Evolutionary conservation across 2,797 vertebrate species (phyloP).

Genomic region (Varecia variegata): DNA sequence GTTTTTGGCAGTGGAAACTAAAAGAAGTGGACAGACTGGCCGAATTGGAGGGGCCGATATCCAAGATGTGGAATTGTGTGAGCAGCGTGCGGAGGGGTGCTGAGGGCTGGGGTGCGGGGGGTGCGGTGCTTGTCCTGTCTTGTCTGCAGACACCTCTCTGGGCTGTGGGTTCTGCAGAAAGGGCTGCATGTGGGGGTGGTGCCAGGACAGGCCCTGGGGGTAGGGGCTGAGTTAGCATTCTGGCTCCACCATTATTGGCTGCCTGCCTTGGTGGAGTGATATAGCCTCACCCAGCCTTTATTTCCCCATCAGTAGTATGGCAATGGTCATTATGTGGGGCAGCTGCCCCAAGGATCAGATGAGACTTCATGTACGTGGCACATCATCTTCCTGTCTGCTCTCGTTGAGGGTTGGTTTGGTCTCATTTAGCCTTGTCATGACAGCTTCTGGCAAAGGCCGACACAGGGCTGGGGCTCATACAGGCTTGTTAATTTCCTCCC

Average conservation of each 20-base stretch:
- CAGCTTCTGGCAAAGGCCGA: background rate
- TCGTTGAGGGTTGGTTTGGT: rapidly evolving
- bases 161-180: background rate
- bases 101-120: background rate
- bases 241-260: background rate
- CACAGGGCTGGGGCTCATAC: rapidly evolving
- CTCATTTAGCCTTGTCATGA: rapidly evolving
- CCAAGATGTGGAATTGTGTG: background rate
- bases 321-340: rapidly evolving
- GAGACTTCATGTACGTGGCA: rapidly evolving
- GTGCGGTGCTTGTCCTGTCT: rapidly evolving
- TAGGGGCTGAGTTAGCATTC: background rate
- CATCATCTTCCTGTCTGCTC: background rate
- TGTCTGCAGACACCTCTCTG: rapidly evolving
- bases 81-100: rapidly evolving
- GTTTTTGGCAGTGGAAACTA: background rate
- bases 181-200: rapidly evolving
- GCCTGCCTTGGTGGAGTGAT: background rate
- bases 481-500: background rate
- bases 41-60: rapidly evolving
- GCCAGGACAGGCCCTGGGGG: rapidly evolving
- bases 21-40: background rate
- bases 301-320: background rate
- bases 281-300: background rate
- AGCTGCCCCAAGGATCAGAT: background rate